Evolutionary conservation across 2,888 invertebrate genomes (phyloP), one percentile per base, ranked within the genome.

Genomic region (Mesorhabditis sp.): DNA sequence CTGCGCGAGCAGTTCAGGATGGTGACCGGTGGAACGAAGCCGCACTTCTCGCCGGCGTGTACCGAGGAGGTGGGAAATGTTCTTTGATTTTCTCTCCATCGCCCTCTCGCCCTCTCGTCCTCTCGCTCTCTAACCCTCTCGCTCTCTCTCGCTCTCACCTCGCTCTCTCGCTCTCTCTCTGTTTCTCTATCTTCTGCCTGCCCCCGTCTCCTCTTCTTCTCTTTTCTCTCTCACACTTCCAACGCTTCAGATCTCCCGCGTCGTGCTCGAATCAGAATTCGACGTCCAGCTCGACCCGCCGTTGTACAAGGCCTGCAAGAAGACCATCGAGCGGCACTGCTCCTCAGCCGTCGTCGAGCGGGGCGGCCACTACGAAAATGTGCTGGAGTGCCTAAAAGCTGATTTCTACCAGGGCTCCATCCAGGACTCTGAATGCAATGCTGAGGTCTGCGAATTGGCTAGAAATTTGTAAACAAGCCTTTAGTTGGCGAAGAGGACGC

Each of bases 261-360:
- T 81, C 13, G 86, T 85, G 64, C 69, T 86, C 43, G 86, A 85
- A 69, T 77, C 80, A 81, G 95, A 95, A 13, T 87, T 94, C 45
- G 94, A 97, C 87, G 92, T 94, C 85, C 91, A 92, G 82, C 89
- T 95, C 71, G 95, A 97, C 88, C 94, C 95, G 0, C 87, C 93
- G 65, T 89, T 97, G 63, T 91, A 91, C 76, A 74, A 80, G 69
- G 90, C 93, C 71, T 97, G 97, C 86, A 87, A 88, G 74, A 69
- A 45, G 44, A 72, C 73, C 6, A 80, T 80, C 62, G 68, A 65
- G 6, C 43, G 43, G 4, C 82, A 83, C 67, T 83, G 81, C 65
- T 73, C 80, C 0, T 74, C 72, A n/a, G 61, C 75, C 4, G 79
- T 83, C 67, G 73, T 83, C 65, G 62, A 67, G 41, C 67, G 76